A percentile compares a stretch with the other conserved stretches of the same genome.
phyloP scores from a whole-genome alignment of 2,797 vertebrate genomes.

The Phataginus tetradactyla region DNA sequence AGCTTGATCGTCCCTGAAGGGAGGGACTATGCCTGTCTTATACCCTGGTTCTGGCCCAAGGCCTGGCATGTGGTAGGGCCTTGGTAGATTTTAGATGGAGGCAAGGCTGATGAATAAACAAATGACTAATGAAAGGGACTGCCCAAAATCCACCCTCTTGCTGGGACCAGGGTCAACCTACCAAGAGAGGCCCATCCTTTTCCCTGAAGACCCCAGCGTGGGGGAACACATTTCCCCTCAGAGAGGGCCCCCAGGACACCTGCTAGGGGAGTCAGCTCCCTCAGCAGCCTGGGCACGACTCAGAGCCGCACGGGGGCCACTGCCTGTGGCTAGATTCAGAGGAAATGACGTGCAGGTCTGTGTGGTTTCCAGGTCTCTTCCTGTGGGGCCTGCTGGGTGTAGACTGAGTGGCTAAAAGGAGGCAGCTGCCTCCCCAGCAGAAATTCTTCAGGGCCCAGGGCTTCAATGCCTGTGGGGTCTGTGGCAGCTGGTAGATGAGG shows the following conservation, averaged over 20 bases:
- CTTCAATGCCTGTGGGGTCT: not conserved
- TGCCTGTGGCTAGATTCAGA: not conserved
- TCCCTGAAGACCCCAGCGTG: not conserved
- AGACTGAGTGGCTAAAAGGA: not conserved
- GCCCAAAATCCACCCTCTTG: not conserved
- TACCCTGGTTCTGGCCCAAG: not conserved
- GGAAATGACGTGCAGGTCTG: conserved; percentile 1
- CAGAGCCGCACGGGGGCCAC: not conserved
- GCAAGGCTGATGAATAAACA: not conserved
- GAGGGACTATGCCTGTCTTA: not conserved
- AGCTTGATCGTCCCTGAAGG: not conserved
- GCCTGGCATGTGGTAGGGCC: not conserved
- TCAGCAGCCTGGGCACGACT: not conserved
- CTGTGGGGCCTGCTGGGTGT: not conserved
- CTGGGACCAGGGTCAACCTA: not conserved
- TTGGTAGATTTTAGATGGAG: not conserved
- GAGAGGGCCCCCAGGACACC: not conserved
- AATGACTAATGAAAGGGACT: not conserved
- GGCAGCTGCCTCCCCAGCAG: not conserved
- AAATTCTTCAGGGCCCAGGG: not conserved
- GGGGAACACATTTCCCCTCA: not conserved
- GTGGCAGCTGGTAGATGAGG: not conserved
- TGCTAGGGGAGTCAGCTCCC: not conserved
- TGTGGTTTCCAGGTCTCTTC: conserved; percentile 66
- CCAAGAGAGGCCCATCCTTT: not conserved